Base-by-base conservation (phyloP, 2,797 vertebrate species). In the Danio jaintianensis region DNA sequence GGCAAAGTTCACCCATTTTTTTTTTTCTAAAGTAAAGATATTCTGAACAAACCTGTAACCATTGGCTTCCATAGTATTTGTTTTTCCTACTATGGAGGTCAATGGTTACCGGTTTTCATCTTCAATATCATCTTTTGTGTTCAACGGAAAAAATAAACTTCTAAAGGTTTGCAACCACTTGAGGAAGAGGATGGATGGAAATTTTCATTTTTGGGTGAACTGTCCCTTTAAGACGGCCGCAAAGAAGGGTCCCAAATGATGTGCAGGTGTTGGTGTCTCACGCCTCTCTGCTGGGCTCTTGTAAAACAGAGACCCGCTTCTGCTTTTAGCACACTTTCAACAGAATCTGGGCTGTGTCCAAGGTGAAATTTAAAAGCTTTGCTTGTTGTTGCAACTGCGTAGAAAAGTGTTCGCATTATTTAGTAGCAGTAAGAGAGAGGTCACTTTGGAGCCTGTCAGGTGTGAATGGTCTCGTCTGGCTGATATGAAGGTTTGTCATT, bases 201-300 rank as follows among this genome's bases (percentile, higher is more conserved):
- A n/a, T n/a, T n/a, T 29, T 29, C 29, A 29, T 29, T 29, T 29
- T 29, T 29, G 29, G 29, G 29, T 11, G 1, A 11, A 11, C 12
- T 52, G 2, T 52, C 4, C 13, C 4, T 52, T 63, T 55, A 22
- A 45, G 6, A 9, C 22, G 4, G 18, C 58, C 38, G 12, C 16
- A 79, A 82, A 79, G 62, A 59, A 62, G 20, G 62, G 71, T 47
- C 69, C 29, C 80, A 76, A 58, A 75, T 71, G 47, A 43, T 47
- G 70, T 74, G 82, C 82, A 83, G 83, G 83, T 89, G 86, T 68
- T 79, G 0, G 15, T 13, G 48, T 84, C 86, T 78, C 73, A 82
- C 63, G 45, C 56, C 52, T 66, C 59, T 4, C 16, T 7, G 12
- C 42, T 13, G 38, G 2, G n/a, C 43, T 40, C 7, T n/a, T 43